A percentile compares a stretch with the other conserved stretches of the same genome.
phyloP scores from a whole-genome alignment of 2,888 invertebrate genomes.

The Resseliella maxima region DNA sequence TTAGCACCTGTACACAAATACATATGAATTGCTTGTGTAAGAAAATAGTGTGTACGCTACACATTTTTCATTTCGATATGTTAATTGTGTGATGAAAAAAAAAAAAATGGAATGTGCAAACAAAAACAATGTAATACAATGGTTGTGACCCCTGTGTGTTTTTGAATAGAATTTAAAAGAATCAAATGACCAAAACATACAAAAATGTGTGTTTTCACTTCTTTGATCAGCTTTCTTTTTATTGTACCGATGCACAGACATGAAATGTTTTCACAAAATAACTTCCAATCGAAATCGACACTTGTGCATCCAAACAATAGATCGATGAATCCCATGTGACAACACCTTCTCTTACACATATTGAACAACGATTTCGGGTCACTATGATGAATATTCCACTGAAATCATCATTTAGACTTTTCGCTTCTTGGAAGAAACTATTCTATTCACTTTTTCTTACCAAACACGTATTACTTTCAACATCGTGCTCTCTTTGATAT shows the following conservation, averaged over 20 bases:
- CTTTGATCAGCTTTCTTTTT: conserved; percentile 27
- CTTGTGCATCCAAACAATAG: conserved; percentile 27
- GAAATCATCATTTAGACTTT: neutral
- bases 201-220: neutral
- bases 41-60: neutral
- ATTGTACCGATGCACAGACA: neutral
- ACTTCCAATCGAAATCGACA: neutral
- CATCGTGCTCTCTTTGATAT: neutral
- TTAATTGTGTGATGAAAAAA: conserved; percentile 36
- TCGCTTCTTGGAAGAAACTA: neutral
- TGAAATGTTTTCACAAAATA: conserved; percentile 23
- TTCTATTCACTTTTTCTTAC: neutral
- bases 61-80: conserved; percentile 47
- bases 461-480: neutral
- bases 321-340: conserved; percentile 35
- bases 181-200: neutral
- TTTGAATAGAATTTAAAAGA: neutral
- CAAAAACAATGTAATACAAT: conserved; percentile 32
- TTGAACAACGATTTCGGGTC: conserved; percentile 9
- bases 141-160: neutral
- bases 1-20: conserved; percentile 11
- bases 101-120: neutral
- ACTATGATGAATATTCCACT: conserved; percentile 23
- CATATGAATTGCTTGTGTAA: neutral
- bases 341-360: conserved; percentile 23